phyloP scores from a whole-genome alignment of 2,888 invertebrate genomes.

The Chalcosyrphus nemorum region DNA sequence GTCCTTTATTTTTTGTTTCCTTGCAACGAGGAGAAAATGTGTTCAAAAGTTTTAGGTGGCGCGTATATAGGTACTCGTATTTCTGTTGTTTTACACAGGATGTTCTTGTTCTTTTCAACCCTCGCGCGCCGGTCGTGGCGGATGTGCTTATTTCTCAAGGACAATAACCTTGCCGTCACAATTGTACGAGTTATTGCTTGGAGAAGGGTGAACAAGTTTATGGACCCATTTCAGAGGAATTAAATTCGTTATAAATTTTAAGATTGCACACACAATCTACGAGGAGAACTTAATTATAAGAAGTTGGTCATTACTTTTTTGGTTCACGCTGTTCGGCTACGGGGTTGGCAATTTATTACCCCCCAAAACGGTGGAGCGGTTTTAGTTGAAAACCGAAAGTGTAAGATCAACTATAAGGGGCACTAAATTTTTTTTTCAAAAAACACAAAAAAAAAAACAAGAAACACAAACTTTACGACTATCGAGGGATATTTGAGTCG shows the following conservation, averaged over 20 bases:
- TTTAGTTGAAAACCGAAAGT: slow-evolving; percentile 24
- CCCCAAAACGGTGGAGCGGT: neutral
- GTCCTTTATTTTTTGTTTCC: too few species aligned
- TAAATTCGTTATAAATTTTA: slow-evolving; percentile 61
- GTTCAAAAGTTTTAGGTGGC: slow-evolving; percentile 19
- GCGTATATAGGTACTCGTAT: too few species aligned
- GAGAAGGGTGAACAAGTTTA: slow-evolving; percentile 51
- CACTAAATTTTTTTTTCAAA: neutral
- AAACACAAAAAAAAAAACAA: too few species aligned
- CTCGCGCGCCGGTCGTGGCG: neutral
- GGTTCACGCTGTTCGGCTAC: slow-evolving; percentile 13
- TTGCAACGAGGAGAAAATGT: slow-evolving; percentile 27
- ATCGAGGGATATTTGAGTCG: neutral
- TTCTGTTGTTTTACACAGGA: slow-evolving; percentile 8
- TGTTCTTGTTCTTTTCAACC: neutral
- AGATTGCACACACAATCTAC: slow-evolving; percentile 49
- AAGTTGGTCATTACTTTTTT: slow-evolving; percentile 53
- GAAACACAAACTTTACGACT: neutral
- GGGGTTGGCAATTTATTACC: slow-evolving; percentile 39
- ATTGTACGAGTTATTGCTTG: neutral
- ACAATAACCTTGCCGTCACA: slow-evolving; percentile 23
- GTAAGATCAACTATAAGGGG: neutral
- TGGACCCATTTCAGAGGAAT: slow-evolving; percentile 50
- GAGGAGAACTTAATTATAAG: slow-evolving; percentile 58
- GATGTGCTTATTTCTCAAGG: slow-evolving; percentile 14